Evolutionary conservation across 2,888 invertebrate species (phyloP).

Genomic region (Mythimna albipuncta): DNA sequence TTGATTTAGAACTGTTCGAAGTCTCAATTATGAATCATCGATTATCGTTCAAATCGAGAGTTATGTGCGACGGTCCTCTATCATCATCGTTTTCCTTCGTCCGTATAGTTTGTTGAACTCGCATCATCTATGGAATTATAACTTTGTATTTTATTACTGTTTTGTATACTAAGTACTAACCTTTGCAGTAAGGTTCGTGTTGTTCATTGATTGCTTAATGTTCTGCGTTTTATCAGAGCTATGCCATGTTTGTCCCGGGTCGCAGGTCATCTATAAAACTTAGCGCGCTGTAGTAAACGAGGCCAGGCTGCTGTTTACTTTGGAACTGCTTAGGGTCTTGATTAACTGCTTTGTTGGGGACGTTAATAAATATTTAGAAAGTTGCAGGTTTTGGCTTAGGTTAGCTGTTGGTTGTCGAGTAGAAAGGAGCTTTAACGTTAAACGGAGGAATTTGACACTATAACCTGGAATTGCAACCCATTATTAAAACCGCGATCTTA

Average conservation of each 20-base stretch:
- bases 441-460: slow-evolving; percentile 21
- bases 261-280: slow-evolving; percentile 58
- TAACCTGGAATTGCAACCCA: neutral
- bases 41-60: slow-evolving; percentile 81
- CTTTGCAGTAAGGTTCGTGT: slow-evolving; percentile 63
- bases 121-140: slow-evolving; percentile 68
- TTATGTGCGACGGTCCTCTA: slow-evolving; percentile 82
- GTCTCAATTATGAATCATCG: slow-evolving; percentile 87
- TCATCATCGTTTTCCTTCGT: slow-evolving; percentile 77
- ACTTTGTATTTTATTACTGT: slow-evolving; percentile 68
- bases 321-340: slow-evolving; percentile 24
- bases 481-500: neutral
- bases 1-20: slow-evolving; percentile 86
- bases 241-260: slow-evolving; percentile 51
- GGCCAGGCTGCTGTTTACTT: slow-evolving; percentile 46
- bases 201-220: slow-evolving; percentile 59
- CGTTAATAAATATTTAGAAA: slow-evolving; percentile 24
- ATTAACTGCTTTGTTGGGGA: slow-evolving; percentile 35
- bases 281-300: slow-evolving; percentile 45
- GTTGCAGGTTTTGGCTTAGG: neutral
- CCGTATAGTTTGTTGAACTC: slow-evolving; percentile 77
- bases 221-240: slow-evolving; percentile 58
- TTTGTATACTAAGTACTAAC: slow-evolving; percentile 67
- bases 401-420: neutral
- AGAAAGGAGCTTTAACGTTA: neutral